Evolutionary conservation across 2,888 invertebrate genomes (phyloP), one percentile per base, ranked within the genome.

Genomic region (Protonemura montana): DNA sequence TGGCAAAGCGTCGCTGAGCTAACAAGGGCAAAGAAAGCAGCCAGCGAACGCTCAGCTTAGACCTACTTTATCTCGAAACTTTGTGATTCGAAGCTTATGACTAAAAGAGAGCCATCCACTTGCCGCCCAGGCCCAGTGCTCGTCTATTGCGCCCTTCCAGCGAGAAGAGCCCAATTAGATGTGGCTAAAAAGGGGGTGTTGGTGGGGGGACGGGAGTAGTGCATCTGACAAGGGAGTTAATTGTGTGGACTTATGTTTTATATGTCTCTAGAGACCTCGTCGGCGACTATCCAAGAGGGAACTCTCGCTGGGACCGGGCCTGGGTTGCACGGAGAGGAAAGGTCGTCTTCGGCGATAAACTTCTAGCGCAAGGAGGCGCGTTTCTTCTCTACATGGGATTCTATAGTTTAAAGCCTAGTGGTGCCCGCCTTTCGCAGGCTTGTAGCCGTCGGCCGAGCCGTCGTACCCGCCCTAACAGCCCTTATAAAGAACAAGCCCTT

Each of bases 51-150:
- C 78, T 41, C 41, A 41, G 30, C 82, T 41, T 42, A 83, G 30
- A 42, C 82, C 42, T 83, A 83, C 82, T 83, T 83, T 83, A 83
- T 83, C 82, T 42, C 26, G 21, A 30, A 83, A 42, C 82, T 83
- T 42, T 42, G 82, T 83, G 35, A 83, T 83, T 30, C 82, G 82
- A 13, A 42, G 82, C 82, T 83, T 83, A 83, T 42, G 82, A 42
- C 30, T 27, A 81, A 81, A 27, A 81, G 28, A 81, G 81, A 29
- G 29, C 81, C 28, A 78, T 78, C 28, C 28, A 78, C 27, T 78
- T 78, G 78, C 78, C 78, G 27, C 78, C 7, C 78, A 16, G 28
- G 76, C 26, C 5, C 76, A 28, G 78, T 27, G 59, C 59, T 21
- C 59, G 59, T 59, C 59, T 59, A 59, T 59, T 59, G 59, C 59